These are phyloP conservation scores for Monodelphis domestica DNA, from an alignment of 2,797 vertebrate species.

Conservation along the genomic window DNA sequence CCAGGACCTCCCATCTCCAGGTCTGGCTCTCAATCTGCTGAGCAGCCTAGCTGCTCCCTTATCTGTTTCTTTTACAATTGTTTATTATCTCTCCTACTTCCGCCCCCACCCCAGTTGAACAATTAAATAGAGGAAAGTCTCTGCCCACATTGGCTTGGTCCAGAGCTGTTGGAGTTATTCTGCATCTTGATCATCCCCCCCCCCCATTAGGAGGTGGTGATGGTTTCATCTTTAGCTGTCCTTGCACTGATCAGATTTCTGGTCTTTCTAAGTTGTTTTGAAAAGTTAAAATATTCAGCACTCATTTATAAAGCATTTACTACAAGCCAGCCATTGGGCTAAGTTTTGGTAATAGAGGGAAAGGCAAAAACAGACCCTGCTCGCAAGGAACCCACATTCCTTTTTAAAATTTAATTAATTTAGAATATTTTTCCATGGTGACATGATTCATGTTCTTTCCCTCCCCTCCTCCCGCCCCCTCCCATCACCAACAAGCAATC, in stretches of 20 bases:
- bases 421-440: too few relatives aligned
- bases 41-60: too few relatives aligned
- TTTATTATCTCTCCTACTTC: neutral
- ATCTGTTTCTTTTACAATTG: too few relatives aligned
- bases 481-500: too few relatives aligned
- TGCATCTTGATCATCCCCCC: neutral
- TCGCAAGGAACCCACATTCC: too few relatives aligned
- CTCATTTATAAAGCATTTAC: neutral
- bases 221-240: neutral
- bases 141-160: neutral
- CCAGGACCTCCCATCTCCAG: too few relatives aligned
- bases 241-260: neutral
- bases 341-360: neutral
- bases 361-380: neutral
- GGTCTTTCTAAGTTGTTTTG: neutral
- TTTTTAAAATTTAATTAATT: too few relatives aligned
- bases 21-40: too few relatives aligned
- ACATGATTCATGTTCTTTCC: too few relatives aligned
- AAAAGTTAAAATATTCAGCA: neutral
- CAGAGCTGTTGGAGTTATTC: neutral
- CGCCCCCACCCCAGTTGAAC: neutral
- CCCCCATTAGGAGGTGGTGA: neutral
- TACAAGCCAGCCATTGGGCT: neutral
- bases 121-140: neutral
- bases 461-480: too few relatives aligned